phyloP scores from a whole-genome alignment of 2,888 invertebrate species.

The Xestia rhomboidea region DNA sequence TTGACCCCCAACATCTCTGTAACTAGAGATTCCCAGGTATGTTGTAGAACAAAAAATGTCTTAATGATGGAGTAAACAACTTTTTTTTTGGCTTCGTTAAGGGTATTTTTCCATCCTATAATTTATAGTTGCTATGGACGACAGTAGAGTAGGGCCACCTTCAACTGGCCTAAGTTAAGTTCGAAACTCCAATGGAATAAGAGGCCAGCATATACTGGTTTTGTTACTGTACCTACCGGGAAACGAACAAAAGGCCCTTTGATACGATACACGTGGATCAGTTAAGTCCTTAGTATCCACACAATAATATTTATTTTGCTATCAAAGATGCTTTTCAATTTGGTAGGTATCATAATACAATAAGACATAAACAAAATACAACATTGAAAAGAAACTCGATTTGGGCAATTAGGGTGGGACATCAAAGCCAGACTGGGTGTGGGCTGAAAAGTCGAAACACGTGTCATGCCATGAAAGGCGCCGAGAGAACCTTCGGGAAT shows the following conservation, averaged over 20 bases:
- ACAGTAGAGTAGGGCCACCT: neutral
- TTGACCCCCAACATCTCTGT: too few relatives aligned
- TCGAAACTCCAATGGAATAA: too few relatives aligned
- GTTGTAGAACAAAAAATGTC: too few relatives aligned
- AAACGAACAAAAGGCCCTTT: neutral
- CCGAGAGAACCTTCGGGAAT: neutral
- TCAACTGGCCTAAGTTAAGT: neutral
- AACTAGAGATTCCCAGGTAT: too few relatives aligned
- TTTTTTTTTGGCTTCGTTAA: too few relatives aligned
- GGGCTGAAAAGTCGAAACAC: neutral
- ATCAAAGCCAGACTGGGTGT: neutral
- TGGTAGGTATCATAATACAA: neutral
- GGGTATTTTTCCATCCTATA: too few relatives aligned
- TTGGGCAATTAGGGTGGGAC: neutral
- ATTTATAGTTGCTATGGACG: neutral
- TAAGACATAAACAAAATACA: neutral
- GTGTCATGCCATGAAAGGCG: neutral
- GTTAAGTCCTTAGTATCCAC: neutral
- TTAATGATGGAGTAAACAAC: too few relatives aligned
- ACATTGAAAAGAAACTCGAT: neutral
- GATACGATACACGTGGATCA: neutral
- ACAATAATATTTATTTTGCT: neutral
- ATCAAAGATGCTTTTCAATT: neutral
- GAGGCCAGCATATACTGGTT: neutral
- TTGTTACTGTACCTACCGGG: neutral